Base-by-base conservation (phyloP, 2,113 vertebrate species). In the Clarias magur region DNA sequence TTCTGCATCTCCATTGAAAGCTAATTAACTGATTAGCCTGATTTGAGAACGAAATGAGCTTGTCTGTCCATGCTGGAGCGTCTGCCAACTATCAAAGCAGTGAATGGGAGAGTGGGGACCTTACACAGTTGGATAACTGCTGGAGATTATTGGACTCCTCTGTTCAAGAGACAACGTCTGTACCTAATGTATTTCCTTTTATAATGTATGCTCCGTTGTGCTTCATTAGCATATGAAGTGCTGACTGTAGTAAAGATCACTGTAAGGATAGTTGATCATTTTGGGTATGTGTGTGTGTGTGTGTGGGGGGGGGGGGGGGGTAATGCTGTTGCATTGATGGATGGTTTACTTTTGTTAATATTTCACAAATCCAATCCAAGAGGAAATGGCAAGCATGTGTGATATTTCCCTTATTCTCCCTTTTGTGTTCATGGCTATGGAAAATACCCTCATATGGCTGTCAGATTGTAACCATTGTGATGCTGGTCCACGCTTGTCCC, bases 21-120 rank as follows among this genome's bases (percentile, higher is more conserved):
- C 88, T 91, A 89, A 91, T 89, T 88, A 86, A 83, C 87, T 86
- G 86, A 92, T 91, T 90, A 87, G 86, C 60, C 80, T 13, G 84
- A 86, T 67, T 87, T 72, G 81, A 34, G 76, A 85, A 83, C 75
- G 23, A 86, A 84, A 89, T 83, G 60, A 82, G 68, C 54, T 78
- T 38, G 38, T 79, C 79, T 81, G 25, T 76, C 73, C 59, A 56
- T 15, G 81, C 87, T 84, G 17, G 34, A 80, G 73, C 48, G 2
- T 25, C 84, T 88, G 83, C 82, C 90, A 83, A 68, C 86, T 86
- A 90, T 82, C 90, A 83, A 62, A 53, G 27, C 48, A 54, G 30
- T 65, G 83, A 72, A 68, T 25, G n/a, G 84, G 67, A 12, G 11
- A 75, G 80, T 34, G 67, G 54, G 34, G 56, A 84, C 73, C 30